Evolutionary conservation across 2,113 vertebrate species (phyloP).

Genomic region (Phycodurus eques): DNA sequence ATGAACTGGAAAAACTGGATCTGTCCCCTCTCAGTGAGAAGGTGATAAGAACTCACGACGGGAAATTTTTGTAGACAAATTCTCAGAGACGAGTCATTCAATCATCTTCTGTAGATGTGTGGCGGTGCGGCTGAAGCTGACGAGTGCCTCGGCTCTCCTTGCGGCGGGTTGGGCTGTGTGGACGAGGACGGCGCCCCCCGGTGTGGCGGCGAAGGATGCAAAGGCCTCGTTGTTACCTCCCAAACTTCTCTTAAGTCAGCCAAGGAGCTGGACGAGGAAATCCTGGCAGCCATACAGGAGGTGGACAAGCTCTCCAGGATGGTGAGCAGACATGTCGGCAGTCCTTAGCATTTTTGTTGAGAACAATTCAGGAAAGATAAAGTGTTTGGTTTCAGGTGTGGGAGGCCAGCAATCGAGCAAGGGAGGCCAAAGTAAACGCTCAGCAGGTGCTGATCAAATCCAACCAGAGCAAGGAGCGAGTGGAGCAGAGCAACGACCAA

Average conservation of each 20-base stretch:
- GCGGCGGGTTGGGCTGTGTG: slow-evolving; percentile 82
- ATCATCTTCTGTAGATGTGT: slow-evolving; percentile 75
- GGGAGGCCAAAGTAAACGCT: slow-evolving; percentile 85
- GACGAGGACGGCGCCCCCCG: slow-evolving; percentile 68
- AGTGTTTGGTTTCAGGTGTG: slow-evolving; percentile 76
- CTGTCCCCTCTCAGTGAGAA: slow-evolving; percentile 77
- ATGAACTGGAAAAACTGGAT: slow-evolving; percentile 79
- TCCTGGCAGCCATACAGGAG: slow-evolving; percentile 83
- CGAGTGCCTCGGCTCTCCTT: slow-evolving; percentile 75
- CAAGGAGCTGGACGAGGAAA: slow-evolving; percentile 83
- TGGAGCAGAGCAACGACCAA: slow-evolving; percentile 89
- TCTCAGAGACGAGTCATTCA: slow-evolving; percentile 62
- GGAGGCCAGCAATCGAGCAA: slow-evolving; percentile 84
- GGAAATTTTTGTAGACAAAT: not conserved
- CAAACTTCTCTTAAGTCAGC: slow-evolving; percentile 79
- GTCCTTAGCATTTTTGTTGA: not conserved
- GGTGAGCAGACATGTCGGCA: slow-evolving; percentile 65
- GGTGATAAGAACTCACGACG: slow-evolving; percentile 66
- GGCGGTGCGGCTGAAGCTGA: slow-evolving; percentile 75
- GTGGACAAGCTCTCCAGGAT: slow-evolving; percentile 90
- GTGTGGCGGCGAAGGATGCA: slow-evolving; percentile 85
- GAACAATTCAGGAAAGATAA: not conserved
- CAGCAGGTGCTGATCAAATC: slow-evolving; percentile 84
- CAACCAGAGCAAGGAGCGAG: slow-evolving; percentile 84
- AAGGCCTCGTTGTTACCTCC: slow-evolving; percentile 72